phyloP scores from a whole-genome alignment of 2,888 invertebrate species.

The Napeogenes inachia region DNA sequence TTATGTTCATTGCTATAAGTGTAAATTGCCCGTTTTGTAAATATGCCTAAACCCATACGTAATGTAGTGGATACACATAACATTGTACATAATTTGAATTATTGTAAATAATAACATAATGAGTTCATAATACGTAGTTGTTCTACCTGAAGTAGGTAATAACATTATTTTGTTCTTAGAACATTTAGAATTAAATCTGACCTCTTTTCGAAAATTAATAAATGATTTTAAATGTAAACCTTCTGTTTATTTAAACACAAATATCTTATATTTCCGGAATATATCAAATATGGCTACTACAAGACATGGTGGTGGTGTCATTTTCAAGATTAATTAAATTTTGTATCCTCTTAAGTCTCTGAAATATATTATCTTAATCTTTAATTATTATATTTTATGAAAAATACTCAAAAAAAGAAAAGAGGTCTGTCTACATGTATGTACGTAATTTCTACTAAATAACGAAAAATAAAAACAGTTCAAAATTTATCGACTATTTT shows the following conservation, averaged over 20 bases:
- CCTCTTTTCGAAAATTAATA: conserved; percentile 25
- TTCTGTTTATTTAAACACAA: not conserved
- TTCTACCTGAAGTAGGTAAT: conserved; percentile 59
- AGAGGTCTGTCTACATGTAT: conserved; percentile 38
- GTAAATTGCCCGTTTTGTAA: conserved; percentile 53
- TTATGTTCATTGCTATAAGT: conserved; percentile 29
- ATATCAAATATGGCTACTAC: too few relatives aligned
- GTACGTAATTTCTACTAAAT: conserved; percentile 54
- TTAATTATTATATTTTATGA: conserved; percentile 21
- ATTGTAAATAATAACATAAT: conserved; percentile 35
- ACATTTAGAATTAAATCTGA: conserved; percentile 43
- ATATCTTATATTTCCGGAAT: too few relatives aligned
- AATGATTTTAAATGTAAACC: not conserved
- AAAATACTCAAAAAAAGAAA: conserved; percentile 9
- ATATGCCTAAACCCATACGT: conserved; percentile 54
- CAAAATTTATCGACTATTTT: conserved; percentile 69
- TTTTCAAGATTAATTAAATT: too few relatives aligned
- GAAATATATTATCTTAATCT: too few relatives aligned
- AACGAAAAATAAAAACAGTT: conserved; percentile 60
- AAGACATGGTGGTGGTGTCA: too few relatives aligned
- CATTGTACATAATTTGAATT: conserved; percentile 67
- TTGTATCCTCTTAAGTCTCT: too few relatives aligned
- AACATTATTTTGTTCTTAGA: conserved; percentile 61
- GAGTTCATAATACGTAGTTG: conserved; percentile 28
- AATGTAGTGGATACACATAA: conserved; percentile 60